A percentile compares a stretch with the other conserved stretches of the same genome.
phyloP scores from a whole-genome alignment of 2,113 vertebrate genomes.

The Cervus canadensis region DNA sequence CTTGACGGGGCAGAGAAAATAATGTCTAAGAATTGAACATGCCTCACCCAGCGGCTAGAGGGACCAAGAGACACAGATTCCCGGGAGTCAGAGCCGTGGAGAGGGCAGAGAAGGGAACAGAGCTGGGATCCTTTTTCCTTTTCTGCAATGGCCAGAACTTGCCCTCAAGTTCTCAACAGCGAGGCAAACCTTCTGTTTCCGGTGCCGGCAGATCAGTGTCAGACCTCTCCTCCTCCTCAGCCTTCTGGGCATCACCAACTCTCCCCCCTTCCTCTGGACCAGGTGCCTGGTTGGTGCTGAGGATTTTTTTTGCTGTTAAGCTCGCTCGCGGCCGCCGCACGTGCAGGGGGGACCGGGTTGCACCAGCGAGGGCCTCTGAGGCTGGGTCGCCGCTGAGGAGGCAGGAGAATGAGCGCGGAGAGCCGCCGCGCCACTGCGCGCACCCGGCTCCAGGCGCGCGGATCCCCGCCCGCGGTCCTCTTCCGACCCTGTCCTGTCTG shows the following conservation, averaged over 20 bases:
- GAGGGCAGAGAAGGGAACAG: not conserved
- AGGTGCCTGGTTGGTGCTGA: constrained; percentile 68
- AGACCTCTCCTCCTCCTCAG: constrained; percentile 91
- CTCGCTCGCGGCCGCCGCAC: constrained; percentile 27
- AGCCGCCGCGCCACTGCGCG: fast-evolving
- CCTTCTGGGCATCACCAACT: constrained; percentile 78
- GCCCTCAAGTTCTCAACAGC: constrained; percentile 93
- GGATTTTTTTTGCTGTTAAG: constrained; percentile 62
- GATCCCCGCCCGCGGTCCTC: not conserved
- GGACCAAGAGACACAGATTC: not conserved
- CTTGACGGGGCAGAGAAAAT: not conserved
- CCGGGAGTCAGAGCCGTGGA: not conserved
- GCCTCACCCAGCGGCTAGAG: not conserved
- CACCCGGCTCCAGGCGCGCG: not conserved
- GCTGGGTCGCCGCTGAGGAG: fast-evolving
- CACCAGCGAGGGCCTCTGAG: not conserved
- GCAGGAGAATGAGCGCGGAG: not conserved
- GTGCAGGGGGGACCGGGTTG: not conserved
- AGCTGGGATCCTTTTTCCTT: constrained; percentile 86
- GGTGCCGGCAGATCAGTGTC: constrained; percentile 94
- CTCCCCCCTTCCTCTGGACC: constrained; percentile 79
- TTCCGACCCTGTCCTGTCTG: not conserved
- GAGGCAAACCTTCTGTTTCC: constrained; percentile 92
- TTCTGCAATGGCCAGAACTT: constrained; percentile 94
- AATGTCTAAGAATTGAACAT: not conserved